These are phyloP conservation scores for Parotocinclus haroldoi DNA, from an alignment of 2,797 vertebrate species.

Conservation along the genomic window DNA sequence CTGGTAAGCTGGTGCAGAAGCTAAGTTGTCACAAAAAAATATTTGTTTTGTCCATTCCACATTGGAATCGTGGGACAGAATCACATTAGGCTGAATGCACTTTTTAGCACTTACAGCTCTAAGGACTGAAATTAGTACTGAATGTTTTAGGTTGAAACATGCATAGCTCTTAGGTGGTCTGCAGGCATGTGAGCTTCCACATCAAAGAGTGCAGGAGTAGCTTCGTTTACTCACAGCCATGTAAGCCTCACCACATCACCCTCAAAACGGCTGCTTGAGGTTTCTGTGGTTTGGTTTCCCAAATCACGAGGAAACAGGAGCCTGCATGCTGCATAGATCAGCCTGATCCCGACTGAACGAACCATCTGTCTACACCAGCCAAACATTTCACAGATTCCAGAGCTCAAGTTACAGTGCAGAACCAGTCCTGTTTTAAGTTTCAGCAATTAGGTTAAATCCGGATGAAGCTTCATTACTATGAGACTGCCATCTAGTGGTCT, in stretches of 20 bases:
- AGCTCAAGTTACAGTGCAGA: slow-evolving; percentile 5
- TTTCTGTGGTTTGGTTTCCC: slow-evolving; percentile 56
- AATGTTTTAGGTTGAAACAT: not conserved
- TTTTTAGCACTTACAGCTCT: not conserved
- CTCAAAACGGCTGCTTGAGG: slow-evolving; percentile 55
- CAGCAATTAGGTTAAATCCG: not conserved
- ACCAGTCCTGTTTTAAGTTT: not conserved
- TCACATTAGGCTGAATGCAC: too few species aligned
- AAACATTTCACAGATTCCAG: slow-evolving; percentile 23
- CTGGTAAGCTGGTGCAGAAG: too few species aligned
- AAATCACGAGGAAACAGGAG: slow-evolving; percentile 57
- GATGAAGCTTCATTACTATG: not conserved
- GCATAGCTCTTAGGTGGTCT: slow-evolving; percentile 37
- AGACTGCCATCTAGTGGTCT: slow-evolving; percentile 62
- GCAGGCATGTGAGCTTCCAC: slow-evolving; percentile 28
- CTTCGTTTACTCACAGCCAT: slow-evolving; percentile 50
- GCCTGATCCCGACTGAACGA: slow-evolving; percentile 28
- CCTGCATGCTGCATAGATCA: slow-evolving; percentile 42
- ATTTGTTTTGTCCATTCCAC: too few species aligned
- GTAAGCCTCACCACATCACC: slow-evolving; percentile 52
- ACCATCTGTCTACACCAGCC: slow-evolving; percentile 25
- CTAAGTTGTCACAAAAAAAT: too few species aligned
- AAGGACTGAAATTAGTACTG: too few species aligned
- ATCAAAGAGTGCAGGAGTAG: slow-evolving; percentile 11
- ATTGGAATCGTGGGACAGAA: too few species aligned